Conservation (phyloP, 2,797 vertebrate species). For the Muscicapa comitata region DNA sequence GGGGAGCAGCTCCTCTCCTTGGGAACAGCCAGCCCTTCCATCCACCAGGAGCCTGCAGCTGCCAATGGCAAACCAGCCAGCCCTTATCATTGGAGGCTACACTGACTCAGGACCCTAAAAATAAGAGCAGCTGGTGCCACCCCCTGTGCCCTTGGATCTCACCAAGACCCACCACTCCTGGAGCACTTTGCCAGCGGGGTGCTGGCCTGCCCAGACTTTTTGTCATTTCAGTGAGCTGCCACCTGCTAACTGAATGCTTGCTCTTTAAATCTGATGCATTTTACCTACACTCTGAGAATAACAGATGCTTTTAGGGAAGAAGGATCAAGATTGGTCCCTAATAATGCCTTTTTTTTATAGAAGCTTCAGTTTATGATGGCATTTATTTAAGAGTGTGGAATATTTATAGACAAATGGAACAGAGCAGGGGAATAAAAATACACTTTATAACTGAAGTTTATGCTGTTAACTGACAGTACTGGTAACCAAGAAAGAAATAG, state of each 20-base stretch:
- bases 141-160: background rate
- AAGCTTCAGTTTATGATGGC: background rate
- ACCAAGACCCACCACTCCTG: background rate
- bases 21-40: background rate
- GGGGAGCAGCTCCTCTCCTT: background rate
- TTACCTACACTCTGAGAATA: background rate
- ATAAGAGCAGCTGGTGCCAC: background rate
- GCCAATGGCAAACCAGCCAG: background rate
- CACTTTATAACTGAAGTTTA: background rate
- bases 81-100: background rate
- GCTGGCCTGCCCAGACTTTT: background rate
- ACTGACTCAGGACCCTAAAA: constrained; percentile 15
- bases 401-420: background rate
- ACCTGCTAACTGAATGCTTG: background rate
- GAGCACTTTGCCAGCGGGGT: accelerated
- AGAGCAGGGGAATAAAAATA: background rate
- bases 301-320: background rate
- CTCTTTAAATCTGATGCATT: background rate
- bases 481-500: background rate
- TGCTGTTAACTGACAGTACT: background rate
- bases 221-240: background rate
- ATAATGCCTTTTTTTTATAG: background rate
- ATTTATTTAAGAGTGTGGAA: background rate
- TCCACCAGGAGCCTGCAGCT: background rate
- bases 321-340: background rate